These are phyloP conservation scores for Sarotherodon lohbergeri DNA, from an alignment of 2,113 vertebrate species.

Conservation along the genomic window DNA sequence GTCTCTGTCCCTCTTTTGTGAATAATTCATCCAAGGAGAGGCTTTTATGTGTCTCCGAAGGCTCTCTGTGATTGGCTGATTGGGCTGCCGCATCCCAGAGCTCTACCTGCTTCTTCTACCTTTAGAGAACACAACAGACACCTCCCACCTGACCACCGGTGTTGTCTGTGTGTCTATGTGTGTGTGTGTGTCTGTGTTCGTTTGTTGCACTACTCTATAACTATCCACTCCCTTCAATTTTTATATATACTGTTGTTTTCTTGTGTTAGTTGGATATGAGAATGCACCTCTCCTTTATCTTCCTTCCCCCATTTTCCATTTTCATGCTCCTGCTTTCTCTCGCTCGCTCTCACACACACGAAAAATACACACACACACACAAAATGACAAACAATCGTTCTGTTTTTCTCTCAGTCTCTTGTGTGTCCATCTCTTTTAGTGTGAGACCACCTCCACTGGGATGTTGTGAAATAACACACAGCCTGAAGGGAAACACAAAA, in stretches of 20 bases:
- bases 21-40: constrained; percentile 69
- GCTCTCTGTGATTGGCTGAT: constrained; percentile 46
- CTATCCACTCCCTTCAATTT: background rate
- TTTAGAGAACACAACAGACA: constrained; percentile 10
- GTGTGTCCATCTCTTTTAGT: constrained; percentile 56
- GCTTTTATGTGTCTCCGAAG: constrained; percentile 52
- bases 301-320: background rate
- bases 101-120: constrained; percentile 15
- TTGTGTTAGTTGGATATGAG: background rate
- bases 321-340: background rate
- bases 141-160: background rate
- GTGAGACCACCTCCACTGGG: constrained; percentile 82
- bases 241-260: background rate
- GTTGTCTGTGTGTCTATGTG: background rate
- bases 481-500: constrained; percentile 90
- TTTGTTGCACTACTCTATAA: background rate
- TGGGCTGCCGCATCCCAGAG: background rate
- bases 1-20: constrained; percentile 38
- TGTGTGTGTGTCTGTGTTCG: background rate
- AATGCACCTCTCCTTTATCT: background rate
- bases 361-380: background rate
- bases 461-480: constrained; percentile 98
- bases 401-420: constrained; percentile 36
- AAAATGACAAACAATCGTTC: background rate
- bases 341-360: background rate